Evolutionary conservation across 2,888 invertebrate species (phyloP), one percentile per base, ranked within the genome.

Genomic region (Amphipoea lucens): DNA sequence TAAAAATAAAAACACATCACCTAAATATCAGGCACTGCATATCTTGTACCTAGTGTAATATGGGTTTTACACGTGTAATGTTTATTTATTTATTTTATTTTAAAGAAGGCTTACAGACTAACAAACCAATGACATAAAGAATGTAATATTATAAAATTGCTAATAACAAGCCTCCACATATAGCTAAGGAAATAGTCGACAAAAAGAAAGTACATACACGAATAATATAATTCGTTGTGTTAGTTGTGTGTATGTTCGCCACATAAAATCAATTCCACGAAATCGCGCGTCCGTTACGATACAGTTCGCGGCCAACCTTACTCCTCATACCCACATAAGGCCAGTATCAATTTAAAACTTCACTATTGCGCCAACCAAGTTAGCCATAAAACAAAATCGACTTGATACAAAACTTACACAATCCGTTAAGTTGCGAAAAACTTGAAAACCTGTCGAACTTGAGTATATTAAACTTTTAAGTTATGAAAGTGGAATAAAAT

Each of bases 401-500:
- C 20, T 63, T 29, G 14, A 73, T 23, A 63, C 51, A n/a, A n/a
- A n/a, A 12, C 70, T 85, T 79, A 66, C 85, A 68, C 73, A 82
- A 85, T 74, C 23, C 17, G 6, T 4, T 1, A 0, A 29, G 60
- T 85, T 84, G 60, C 66, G 74, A 82, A 76, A 73, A 75, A 12
- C 11, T 63, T 20, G 17, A 40, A 40, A 45, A 81, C 82, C 51
- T 5, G 81, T 40, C 14, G 23, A 60, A 63, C 70, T 69, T 75
- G 72, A 40, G 29, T 62, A 57, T 65, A 69, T 45, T 72, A 54
- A 84, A 77, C 63, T 84, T 73, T 68, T 36, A 51, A 40, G 45
- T 63, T 78, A 40, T 60, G 78, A 84, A 84, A 84, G 84, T 75
- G 2, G 42, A 42, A 67, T 54, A 11, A 70, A 45, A 17, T 29